These are phyloP conservation scores for Anarrhichthys ocellatus DNA, from an alignment of 2,113 vertebrate species.

Conservation along the genomic window DNA sequence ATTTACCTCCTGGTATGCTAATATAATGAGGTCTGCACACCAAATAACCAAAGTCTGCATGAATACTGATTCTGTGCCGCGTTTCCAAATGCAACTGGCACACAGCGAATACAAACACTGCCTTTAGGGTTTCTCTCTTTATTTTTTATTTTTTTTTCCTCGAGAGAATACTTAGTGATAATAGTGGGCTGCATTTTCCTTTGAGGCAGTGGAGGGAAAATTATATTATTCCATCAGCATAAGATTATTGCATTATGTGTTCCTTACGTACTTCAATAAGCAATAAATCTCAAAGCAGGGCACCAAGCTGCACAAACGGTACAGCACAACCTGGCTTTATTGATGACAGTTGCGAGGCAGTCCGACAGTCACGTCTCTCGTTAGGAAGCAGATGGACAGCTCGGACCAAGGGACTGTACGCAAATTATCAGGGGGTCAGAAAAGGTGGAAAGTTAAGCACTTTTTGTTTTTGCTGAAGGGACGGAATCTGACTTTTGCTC, in stretches of 20 bases:
- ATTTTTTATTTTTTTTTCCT: constrained; percentile 35
- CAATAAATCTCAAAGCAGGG: constrained; percentile 67
- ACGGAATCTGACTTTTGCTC: background rate
- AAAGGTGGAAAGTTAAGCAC: background rate
- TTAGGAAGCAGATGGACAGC: constrained; percentile 36
- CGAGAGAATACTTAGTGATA: constrained; percentile 75
- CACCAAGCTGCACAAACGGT: constrained; percentile 57
- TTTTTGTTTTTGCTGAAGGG: background rate
- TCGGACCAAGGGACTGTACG: background rate
- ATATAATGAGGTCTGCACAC: constrained; percentile 76
- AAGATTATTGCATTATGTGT: constrained; percentile 78
- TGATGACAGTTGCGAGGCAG: constrained; percentile 53
- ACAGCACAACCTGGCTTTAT: constrained; percentile 48
- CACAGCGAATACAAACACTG: constrained; percentile 60
- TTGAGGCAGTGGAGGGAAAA: constrained; percentile 71
- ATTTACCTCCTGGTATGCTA: constrained; percentile 82
- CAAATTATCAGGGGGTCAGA: constrained; percentile 18
- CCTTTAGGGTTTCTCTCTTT: constrained; percentile 35
- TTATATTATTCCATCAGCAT: constrained; percentile 76
- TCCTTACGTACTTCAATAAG: constrained; percentile 73
- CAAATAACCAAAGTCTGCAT: constrained; percentile 72
- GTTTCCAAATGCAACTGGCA: constrained; percentile 59
- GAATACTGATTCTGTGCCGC: constrained; percentile 68
- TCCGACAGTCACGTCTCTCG: constrained; percentile 39
- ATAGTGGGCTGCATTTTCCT: constrained; percentile 73